Percentiles rank a stretch among this genome's conserved stretches.
Conservation (phyloP, 1,140 invertebrate genomes). For the Pararge aegeria region DNA sequence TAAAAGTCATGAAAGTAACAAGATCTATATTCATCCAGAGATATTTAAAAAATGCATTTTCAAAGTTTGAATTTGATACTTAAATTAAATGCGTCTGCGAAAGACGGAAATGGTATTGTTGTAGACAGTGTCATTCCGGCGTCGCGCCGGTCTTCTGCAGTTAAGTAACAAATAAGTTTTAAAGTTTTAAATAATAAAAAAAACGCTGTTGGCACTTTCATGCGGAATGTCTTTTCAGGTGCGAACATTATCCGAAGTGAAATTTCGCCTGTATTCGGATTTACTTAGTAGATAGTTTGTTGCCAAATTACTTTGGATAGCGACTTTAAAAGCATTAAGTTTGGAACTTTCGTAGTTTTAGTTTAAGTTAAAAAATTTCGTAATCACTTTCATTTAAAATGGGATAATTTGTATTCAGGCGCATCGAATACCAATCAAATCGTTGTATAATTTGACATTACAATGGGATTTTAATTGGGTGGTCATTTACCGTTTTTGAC, state of each 20-base stretch:
- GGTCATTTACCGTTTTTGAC: too few species aligned
- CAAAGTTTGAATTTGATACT: conserved; percentile 16
- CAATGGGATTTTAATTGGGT: too few species aligned
- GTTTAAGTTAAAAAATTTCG: too few species aligned
- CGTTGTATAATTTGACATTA: too few species aligned
- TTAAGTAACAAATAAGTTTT: conserved; percentile 20
- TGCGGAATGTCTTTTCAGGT: conserved; percentile 13
- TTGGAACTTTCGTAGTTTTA: too few species aligned
- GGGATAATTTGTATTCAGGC: too few species aligned
- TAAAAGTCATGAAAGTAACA: background rate
- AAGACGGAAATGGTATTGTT: conserved; percentile 9
- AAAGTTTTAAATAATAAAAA: conserved; percentile 14
- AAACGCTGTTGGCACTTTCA: conserved; percentile 7
- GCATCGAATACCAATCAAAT: too few species aligned
- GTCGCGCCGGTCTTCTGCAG: background rate
- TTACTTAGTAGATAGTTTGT: conserved; percentile 7
- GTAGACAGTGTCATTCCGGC: conserved; percentile 8
- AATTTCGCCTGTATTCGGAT: background rate
- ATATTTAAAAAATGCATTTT: background rate
- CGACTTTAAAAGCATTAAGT: too few species aligned
- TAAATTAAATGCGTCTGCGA: conserved; percentile 9
- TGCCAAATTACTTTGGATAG: conserved; percentile 10
- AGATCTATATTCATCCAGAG: background rate
- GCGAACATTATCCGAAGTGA: conserved; percentile 7
- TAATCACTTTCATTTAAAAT: too few species aligned